phyloP scores from a whole-genome alignment of 2,797 vertebrate genomes.

The Pogoniulus pusillus region DNA sequence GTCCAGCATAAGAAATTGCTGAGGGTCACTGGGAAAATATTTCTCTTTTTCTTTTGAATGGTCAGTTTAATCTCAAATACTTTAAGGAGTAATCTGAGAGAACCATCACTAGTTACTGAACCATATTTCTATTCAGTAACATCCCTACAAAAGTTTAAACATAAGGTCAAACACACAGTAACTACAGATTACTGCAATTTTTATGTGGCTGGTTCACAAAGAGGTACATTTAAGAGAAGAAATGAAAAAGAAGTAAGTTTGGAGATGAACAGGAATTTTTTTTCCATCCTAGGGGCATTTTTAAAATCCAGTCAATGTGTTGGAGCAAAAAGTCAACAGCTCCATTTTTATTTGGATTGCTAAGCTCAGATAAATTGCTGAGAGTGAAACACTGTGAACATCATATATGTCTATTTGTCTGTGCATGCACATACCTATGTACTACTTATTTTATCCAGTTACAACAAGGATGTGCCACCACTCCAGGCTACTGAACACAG shows the following conservation, averaged over 20 bases:
- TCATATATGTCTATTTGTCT: background rate
- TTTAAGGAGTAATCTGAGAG: background rate
- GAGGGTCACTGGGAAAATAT: background rate
- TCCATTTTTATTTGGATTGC: background rate
- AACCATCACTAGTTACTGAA: background rate
- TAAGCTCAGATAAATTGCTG: background rate
- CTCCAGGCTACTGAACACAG: background rate
- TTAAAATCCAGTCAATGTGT: background rate
- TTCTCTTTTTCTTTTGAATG: background rate
- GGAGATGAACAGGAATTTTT: background rate
- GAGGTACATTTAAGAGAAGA: background rate
- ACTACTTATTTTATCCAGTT: background rate
- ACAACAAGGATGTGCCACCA: background rate
- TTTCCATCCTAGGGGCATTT: background rate
- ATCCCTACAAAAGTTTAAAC: background rate
- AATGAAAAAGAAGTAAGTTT: background rate
- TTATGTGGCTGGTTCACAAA: background rate
- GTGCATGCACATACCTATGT: no score
- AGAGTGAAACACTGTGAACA: background rate
- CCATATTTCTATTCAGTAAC: slow-evolving; percentile 13
- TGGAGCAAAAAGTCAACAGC: background rate
- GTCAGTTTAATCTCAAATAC: background rate
- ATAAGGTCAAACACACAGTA: slow-evolving; percentile 3
- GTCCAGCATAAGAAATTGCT: background rate
- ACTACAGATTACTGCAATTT: background rate